Conservation (phyloP, 2,797 vertebrate genomes). For the Babyrousa celebensis region DNA sequence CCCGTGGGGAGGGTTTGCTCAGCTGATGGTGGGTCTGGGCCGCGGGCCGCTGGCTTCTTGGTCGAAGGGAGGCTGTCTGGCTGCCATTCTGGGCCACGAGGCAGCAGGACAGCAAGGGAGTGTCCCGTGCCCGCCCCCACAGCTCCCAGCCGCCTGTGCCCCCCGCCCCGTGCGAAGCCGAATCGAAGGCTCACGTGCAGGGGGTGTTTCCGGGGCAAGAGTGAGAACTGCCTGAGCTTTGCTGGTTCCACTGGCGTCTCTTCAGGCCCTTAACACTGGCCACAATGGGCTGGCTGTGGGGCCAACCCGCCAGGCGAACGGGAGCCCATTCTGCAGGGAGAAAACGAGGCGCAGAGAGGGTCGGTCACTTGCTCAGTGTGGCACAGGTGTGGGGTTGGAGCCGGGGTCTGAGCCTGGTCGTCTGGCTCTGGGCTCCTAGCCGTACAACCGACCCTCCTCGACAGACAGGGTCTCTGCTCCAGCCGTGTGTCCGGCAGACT, state of each 20-base stretch:
- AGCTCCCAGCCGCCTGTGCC: too few species aligned
- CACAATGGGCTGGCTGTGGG: not conserved
- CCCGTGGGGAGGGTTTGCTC: constrained; percentile 66
- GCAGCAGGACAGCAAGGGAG: not conserved
- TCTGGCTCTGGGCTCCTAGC: not conserved
- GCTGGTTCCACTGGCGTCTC: too few species aligned
- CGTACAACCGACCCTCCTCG: fast-evolving
- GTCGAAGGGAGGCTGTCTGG: not conserved
- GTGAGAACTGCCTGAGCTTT: not conserved
- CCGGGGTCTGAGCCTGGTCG: not conserved
- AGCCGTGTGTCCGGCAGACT: fast-evolving
- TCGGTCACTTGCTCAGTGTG: fast-evolving
- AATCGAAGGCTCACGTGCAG: fast-evolving
- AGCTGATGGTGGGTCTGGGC: constrained; percentile 71
- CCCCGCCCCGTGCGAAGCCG: too few species aligned
- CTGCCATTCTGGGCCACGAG: fast-evolving
- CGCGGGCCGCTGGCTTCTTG: not conserved
- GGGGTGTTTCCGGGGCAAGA: not conserved
- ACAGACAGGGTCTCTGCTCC: not conserved
- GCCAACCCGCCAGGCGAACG: fast-evolving
- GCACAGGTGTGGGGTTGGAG: not conserved
- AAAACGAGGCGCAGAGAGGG: not conserved
- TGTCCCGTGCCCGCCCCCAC: fast-evolving
- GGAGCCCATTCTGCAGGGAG: not conserved
- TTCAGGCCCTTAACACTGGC: fast-evolving